Evolutionary conservation across 2,888 invertebrate genomes (phyloP).

Genomic region (Brachycybe producta): DNA sequence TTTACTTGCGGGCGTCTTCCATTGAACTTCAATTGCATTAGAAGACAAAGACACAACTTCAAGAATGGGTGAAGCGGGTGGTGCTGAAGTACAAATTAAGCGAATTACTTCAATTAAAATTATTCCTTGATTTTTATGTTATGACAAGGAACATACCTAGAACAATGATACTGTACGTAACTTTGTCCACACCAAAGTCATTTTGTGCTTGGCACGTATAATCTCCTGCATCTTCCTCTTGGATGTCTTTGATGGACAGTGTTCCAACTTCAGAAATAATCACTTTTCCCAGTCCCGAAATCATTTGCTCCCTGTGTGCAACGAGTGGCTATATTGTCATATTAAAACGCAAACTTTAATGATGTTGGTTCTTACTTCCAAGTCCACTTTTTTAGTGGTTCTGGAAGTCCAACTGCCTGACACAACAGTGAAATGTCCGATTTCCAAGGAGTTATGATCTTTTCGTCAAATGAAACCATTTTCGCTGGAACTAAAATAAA

Average conservation of each 20-base stretch:
- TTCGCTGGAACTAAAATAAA: conserved; percentile 68
- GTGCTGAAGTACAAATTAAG: conserved; percentile 43
- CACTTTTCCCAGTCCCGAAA: too few relatives aligned
- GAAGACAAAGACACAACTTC: conserved; percentile 20
- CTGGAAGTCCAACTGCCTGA: conserved; percentile 81
- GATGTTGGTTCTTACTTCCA: not conserved
- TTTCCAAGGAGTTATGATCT: conserved; percentile 41
- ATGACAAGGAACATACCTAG: not conserved
- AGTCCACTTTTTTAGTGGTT: conserved; percentile 70
- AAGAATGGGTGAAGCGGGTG: conserved; percentile 23
- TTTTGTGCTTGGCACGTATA: conserved; percentile 17
- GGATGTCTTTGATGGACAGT: conserved; percentile 1
- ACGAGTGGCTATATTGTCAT: not conserved
- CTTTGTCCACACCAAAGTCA: conserved; percentile 14
- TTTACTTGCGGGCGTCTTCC: conserved; percentile 15
- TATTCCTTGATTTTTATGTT: not conserved
- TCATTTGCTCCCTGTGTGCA: not conserved
- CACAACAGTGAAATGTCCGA: conserved; percentile 85
- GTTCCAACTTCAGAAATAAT: too few relatives aligned
- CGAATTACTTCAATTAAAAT: conserved; percentile 62
- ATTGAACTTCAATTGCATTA: conserved; percentile 22
- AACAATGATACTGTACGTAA: conserved; percentile 15
- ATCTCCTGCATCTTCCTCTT: conserved; percentile 15
- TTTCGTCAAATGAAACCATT: conserved; percentile 64
- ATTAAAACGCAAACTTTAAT: not conserved